Conservation (phyloP, 1,140 invertebrate species). For the Gryon sp. region DNA sequence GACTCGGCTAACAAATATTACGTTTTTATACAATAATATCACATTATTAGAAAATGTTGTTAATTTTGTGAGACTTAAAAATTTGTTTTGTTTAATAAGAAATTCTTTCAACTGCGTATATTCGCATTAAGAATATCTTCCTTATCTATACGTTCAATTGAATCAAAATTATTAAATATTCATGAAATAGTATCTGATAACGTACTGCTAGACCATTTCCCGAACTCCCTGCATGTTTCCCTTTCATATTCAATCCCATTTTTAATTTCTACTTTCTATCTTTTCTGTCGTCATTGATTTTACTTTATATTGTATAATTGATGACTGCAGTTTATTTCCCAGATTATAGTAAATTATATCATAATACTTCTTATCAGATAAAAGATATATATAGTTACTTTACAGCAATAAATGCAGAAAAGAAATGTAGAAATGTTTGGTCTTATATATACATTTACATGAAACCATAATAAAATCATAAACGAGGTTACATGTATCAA, state of each 20-base stretch:
- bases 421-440: slow-evolving; percentile 1
- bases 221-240: slow-evolving; percentile 13
- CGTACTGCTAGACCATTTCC: neutral
- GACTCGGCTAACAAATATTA: too few relatives aligned
- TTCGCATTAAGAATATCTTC: too few relatives aligned
- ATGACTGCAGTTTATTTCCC: neutral
- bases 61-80: too few relatives aligned
- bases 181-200: slow-evolving; percentile 31
- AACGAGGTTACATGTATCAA: neutral
- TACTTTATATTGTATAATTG: neutral
- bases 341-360: slow-evolving; percentile 15
- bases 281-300: too few relatives aligned
- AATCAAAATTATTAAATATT: slow-evolving; percentile 40
- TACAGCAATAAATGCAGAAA: neutral
- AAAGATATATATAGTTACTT: slow-evolving; percentile 14
- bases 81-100: too few relatives aligned
- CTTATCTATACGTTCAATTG: too few relatives aligned
- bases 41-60: too few relatives aligned
- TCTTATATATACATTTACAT: too few relatives aligned
- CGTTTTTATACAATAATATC: too few relatives aligned
- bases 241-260: slow-evolving; percentile 21
- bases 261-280: slow-evolving; percentile 14
- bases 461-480: neutral
- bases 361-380: slow-evolving; percentile 19
- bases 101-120: too few relatives aligned